phyloP scores from a whole-genome alignment of 2,888 invertebrate species.

The Plusia festucae region DNA sequence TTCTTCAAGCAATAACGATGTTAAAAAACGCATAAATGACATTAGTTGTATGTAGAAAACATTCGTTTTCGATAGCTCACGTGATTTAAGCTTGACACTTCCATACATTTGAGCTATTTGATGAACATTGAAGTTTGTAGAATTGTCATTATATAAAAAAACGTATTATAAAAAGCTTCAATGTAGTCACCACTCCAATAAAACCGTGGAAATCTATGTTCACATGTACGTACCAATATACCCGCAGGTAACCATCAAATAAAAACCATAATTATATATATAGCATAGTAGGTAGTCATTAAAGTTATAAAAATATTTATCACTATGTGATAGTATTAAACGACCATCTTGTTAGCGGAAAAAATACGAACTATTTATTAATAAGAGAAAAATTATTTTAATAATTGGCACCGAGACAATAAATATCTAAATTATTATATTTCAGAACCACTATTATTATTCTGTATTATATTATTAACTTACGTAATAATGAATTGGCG shows the following conservation, averaged over 20 bases:
- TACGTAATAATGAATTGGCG: conserved; percentile 58
- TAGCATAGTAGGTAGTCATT: too few relatives aligned
- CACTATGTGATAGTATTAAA: conserved; percentile 13
- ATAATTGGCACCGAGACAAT: conserved; percentile 76
- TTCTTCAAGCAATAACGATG: too few relatives aligned
- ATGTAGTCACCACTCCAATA: too few relatives aligned
- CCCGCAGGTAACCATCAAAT: neutral
- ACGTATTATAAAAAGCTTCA: too few relatives aligned
- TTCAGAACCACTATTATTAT: conserved; percentile 49
- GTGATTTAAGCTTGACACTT: too few relatives aligned
- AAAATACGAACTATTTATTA: conserved; percentile 50
- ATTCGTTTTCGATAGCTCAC: too few relatives aligned
- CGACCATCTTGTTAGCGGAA: conserved; percentile 47
- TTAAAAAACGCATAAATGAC: too few relatives aligned
- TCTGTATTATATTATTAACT: conserved; percentile 51
- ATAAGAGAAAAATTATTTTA: conserved; percentile 64
- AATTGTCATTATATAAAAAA: too few relatives aligned
- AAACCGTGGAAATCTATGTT: too few relatives aligned
- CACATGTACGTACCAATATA: neutral
- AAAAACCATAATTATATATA: neutral
- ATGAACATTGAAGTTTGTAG: too few relatives aligned
- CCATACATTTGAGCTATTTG: too few relatives aligned
- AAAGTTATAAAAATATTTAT: neutral
- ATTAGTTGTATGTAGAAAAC: too few relatives aligned
- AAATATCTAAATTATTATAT: conserved; percentile 63